Evolutionary conservation across 2,888 invertebrate genomes (phyloP).

Genomic region (Hypercompe scribonia): DNA sequence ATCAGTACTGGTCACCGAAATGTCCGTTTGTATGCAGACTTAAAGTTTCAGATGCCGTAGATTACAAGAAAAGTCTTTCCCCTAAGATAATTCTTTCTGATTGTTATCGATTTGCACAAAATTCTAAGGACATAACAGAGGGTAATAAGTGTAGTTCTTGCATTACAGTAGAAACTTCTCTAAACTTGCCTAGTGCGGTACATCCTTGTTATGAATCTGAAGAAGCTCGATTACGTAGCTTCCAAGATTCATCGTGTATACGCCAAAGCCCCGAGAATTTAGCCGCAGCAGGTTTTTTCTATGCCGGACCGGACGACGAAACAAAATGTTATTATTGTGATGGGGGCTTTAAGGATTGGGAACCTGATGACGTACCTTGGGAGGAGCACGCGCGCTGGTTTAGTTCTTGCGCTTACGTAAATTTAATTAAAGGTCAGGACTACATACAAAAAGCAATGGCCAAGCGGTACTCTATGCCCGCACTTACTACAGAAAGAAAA

Average conservation of each 20-base stretch:
- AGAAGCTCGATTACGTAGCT: constrained; percentile 90
- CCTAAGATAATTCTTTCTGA: background rate
- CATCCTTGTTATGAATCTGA: constrained; percentile 90
- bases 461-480: constrained; percentile 78
- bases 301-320: constrained; percentile 95
- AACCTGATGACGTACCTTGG: constrained; percentile 96
- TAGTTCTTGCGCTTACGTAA: constrained; percentile 93
- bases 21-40: too few species aligned
- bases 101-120: too few species aligned
- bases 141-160: constrained; percentile 75
- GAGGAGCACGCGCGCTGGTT: constrained; percentile 98
- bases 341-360: constrained; percentile 97
- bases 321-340: constrained; percentile 98
- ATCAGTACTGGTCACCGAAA: too few species aligned
- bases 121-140: too few species aligned
- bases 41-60: too few species aligned
- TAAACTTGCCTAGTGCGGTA: constrained; percentile 85
- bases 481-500: constrained; percentile 58
- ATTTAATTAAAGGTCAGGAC: constrained; percentile 92
- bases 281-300: constrained; percentile 97
- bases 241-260: constrained; percentile 93
- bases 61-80: too few species aligned
- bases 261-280: constrained; percentile 93
- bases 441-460: constrained; percentile 90
- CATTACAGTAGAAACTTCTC: constrained; percentile 57